phyloP scores from a whole-genome alignment of 2,888 invertebrate genomes.

The Lasioglossum calceatum region DNA sequence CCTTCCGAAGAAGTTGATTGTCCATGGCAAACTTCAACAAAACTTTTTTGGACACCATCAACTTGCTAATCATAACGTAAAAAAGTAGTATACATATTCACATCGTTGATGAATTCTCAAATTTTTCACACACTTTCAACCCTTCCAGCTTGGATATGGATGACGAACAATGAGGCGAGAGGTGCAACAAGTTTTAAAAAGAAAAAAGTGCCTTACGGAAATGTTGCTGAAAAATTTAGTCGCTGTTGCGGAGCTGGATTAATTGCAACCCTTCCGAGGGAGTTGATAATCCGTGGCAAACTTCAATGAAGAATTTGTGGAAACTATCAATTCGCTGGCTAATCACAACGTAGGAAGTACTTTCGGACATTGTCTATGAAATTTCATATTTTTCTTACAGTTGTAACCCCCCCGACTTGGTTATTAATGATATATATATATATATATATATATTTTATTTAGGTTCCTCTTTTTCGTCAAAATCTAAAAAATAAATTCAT shows the following conservation, averaged over 20 bases:
- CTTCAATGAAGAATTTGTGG: neutral
- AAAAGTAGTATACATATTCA: too few species aligned
- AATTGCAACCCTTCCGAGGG: neutral
- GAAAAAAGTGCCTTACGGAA: neutral
- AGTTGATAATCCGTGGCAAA: neutral
- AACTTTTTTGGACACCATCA: too few species aligned
- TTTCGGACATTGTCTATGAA: neutral
- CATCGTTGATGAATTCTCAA: too few species aligned
- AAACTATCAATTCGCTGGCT: neutral
- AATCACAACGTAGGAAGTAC: neutral
- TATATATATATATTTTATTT: neutral
- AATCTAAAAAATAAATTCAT: neutral
- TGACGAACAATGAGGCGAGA: neutral
- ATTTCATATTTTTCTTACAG: neutral
- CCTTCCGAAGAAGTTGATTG: too few species aligned
- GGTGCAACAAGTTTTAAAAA: neutral
- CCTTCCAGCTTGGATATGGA: too few species aligned
- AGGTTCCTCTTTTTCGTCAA: neutral
- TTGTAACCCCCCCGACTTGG: neutral
- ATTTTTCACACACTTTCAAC: too few species aligned
- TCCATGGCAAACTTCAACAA: too few species aligned
- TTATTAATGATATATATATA: too few species aligned
- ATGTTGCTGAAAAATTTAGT: too few species aligned
- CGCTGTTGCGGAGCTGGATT: too few species aligned
- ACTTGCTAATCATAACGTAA: too few species aligned